Conservation (phyloP, 35 echinoderm and acorn worm genomes). For the Ptychodera flava region DNA sequence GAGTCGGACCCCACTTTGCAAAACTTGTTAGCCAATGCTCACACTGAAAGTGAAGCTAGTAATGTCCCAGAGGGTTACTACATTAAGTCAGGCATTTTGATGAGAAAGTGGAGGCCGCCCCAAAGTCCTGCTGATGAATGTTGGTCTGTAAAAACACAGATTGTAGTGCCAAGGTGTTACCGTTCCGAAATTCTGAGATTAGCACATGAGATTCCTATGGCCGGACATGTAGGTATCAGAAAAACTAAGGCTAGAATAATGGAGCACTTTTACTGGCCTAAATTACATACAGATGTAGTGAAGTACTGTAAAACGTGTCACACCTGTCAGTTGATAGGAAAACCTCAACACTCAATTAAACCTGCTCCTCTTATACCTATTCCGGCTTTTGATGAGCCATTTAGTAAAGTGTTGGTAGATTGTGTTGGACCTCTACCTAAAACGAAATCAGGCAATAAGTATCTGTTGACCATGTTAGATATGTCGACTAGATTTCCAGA, state of each 20-base stretch:
- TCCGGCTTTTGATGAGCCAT: slow-evolving; percentile 82
- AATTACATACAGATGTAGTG: slow-evolving; percentile 25
- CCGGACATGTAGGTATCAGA: slow-evolving; percentile 45
- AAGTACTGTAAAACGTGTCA: slow-evolving; percentile 48
- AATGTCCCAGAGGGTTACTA: slow-evolving; percentile 34
- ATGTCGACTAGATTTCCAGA: slow-evolving; percentile 61
- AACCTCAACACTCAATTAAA: slow-evolving; percentile 71
- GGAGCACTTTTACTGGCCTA: slow-evolving; percentile 54
- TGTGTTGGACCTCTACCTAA: slow-evolving; percentile 67
- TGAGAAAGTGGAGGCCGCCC: slow-evolving; percentile 60
- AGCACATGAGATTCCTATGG: slow-evolving; percentile 26
- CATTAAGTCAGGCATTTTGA: slow-evolving; percentile 25
- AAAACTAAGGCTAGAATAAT: slow-evolving; percentile 41
- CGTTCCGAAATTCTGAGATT: not conserved
- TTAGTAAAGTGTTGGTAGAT: slow-evolving; percentile 56
- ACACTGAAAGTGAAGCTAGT: not conserved
- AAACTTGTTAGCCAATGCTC: not conserved
- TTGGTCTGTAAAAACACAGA: slow-evolving; percentile 23
- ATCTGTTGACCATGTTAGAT: slow-evolving; percentile 73
- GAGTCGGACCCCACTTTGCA: not conserved
- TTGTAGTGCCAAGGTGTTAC: slow-evolving; percentile 40
- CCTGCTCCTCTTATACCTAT: slow-evolving; percentile 55
- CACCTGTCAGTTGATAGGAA: slow-evolving; percentile 57
- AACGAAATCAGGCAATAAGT: slow-evolving; percentile 53
- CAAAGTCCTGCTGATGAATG: slow-evolving; percentile 37